Conservation (phyloP, 2,888 invertebrate genomes). For the Erpobdella octoculata region DNA sequence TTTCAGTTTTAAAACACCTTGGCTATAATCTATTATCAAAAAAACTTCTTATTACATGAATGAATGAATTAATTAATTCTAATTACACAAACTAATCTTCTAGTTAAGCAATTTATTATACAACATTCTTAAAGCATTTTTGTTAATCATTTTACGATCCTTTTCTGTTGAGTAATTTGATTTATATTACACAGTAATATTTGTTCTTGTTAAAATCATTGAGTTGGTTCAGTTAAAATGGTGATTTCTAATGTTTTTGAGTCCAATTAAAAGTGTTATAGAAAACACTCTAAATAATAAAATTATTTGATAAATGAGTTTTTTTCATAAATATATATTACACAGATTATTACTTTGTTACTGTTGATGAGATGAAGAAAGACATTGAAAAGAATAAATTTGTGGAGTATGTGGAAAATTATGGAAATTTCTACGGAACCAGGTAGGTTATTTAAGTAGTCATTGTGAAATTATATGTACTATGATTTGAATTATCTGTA, state of each 20-base stretch:
- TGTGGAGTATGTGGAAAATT: conserved; percentile 81
- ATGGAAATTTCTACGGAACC: conserved; percentile 91
- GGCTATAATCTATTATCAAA: background rate
- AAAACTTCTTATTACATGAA: background rate
- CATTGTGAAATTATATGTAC: no score
- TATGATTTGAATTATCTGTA: no score
- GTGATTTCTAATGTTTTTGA: background rate
- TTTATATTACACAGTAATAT: no score
- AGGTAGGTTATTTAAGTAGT: no score
- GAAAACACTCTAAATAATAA: no score
- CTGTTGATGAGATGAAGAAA: conserved; percentile 66
- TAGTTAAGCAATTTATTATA: background rate
- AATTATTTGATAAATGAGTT: no score
- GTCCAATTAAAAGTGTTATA: no score
- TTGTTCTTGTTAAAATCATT: background rate
- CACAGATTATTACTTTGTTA: conserved; percentile 76
- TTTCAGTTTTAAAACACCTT: background rate
- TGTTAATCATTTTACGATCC: no score
- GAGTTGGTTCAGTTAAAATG: background rate
- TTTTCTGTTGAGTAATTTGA: no score
- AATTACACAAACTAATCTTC: background rate
- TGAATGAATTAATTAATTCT: background rate
- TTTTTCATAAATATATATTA: background rate
- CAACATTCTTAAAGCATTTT: background rate
- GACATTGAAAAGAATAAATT: conserved; percentile 74